Conservation (phyloP, 2,888 invertebrate genomes). For the Cremastinae sp. region DNA sequence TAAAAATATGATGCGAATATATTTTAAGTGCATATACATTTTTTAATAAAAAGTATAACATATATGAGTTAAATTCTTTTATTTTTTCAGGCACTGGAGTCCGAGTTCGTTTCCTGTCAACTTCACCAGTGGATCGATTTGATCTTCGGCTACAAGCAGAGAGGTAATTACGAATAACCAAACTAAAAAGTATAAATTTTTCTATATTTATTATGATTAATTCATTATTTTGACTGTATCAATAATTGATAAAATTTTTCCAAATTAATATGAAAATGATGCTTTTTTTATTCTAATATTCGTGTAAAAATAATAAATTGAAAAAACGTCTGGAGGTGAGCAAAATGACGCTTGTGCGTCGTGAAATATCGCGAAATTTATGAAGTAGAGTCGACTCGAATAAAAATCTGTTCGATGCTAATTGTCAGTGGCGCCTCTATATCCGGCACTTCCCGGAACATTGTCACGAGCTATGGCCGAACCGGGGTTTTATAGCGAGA, state of each 20-base stretch:
- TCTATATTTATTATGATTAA: too few species aligned
- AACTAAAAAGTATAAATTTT: background rate
- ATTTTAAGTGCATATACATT: too few species aligned
- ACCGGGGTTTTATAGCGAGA: constrained; percentile 50
- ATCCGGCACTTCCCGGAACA: constrained; percentile 79
- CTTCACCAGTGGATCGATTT: constrained; percentile 99
- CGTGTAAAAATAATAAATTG: background rate
- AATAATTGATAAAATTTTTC: too few species aligned
- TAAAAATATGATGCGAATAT: too few species aligned
- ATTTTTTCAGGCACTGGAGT: constrained; percentile 92
- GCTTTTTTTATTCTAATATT: too few species aligned
- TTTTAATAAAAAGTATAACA: too few species aligned
- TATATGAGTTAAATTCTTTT: too few species aligned
- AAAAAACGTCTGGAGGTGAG: background rate
- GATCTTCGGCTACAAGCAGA: constrained; percentile 99
- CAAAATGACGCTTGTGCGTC: background rate
- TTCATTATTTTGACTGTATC: too few species aligned
- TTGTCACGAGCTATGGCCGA: constrained; percentile 56
- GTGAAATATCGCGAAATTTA: constrained; percentile 32
- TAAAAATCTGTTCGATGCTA: constrained; percentile 76
- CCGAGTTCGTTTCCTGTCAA: constrained; percentile 99
- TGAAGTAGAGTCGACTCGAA: constrained; percentile 71
- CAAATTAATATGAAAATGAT: too few species aligned
- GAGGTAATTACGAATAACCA: constrained; percentile 84
- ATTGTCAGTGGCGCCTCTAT: constrained; percentile 80